Conservation (phyloP, 2,888 invertebrate species). For the Galerucella calmariensis region DNA sequence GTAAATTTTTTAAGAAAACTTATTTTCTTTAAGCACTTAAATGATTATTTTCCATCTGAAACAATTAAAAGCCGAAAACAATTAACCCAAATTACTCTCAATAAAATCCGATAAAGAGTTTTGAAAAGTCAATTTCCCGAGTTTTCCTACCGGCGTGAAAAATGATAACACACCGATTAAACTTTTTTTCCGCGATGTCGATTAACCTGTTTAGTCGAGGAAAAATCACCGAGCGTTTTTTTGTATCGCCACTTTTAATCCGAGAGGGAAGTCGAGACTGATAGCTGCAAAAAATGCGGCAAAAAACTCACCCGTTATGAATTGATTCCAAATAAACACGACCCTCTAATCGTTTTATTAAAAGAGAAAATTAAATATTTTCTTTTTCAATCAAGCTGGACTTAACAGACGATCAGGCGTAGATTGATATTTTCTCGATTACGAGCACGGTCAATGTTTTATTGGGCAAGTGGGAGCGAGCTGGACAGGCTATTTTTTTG, state of each 20-base stretch:
- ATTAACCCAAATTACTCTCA: slow-evolving; percentile 10
- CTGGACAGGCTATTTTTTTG: slow-evolving; percentile 38
- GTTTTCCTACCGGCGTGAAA: slow-evolving; percentile 43
- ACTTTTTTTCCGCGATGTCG: slow-evolving; percentile 44
- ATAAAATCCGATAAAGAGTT: slow-evolving; percentile 26
- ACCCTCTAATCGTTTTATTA: slow-evolving; percentile 54
- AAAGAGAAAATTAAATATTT: slow-evolving; percentile 55
- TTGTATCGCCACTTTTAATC: slow-evolving; percentile 46
- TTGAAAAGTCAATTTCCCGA: slow-evolving; percentile 42
- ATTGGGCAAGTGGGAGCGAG: slow-evolving; percentile 25
- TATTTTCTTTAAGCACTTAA: too few relatives aligned
- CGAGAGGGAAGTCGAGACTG: slow-evolving; percentile 47
- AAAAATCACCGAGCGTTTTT: slow-evolving; percentile 44
- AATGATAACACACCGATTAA: slow-evolving; percentile 47
- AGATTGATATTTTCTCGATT: slow-evolving; percentile 35
- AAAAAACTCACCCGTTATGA: slow-evolving; percentile 49
- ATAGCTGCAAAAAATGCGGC: slow-evolving; percentile 47
- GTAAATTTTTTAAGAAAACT: too few relatives aligned
- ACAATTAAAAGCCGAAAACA: slow-evolving; percentile 8
- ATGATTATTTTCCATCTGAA: not conserved
- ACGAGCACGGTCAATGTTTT: slow-evolving; percentile 28
- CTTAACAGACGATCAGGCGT: slow-evolving; percentile 42
- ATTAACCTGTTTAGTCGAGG: slow-evolving; percentile 47
- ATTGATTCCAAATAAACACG: slow-evolving; percentile 52
- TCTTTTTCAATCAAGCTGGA: slow-evolving; percentile 50